Evolutionary conservation across 1,140 invertebrate genomes (phyloP).

Genomic region (Drosophila triauraria): DNA sequence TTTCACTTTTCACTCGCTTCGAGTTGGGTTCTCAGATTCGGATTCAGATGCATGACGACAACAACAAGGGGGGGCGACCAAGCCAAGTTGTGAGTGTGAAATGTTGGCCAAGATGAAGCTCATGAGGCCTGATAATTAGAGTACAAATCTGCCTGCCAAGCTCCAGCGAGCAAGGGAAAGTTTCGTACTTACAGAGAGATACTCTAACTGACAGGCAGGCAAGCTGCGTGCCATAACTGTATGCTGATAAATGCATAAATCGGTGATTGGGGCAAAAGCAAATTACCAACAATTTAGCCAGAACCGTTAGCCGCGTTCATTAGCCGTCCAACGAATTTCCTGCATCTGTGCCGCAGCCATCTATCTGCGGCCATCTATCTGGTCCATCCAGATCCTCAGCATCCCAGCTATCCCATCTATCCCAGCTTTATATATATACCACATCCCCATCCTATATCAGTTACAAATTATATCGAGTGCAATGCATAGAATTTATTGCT

Average conservation of each 20-base stretch:
- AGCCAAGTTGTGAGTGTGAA: conserved; percentile 64
- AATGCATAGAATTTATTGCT: conserved; percentile 83
- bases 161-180: conserved; percentile 74
- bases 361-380: conserved; percentile 51
- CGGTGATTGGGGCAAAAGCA: conserved; percentile 43
- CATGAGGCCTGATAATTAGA: conserved; percentile 70
- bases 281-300: conserved; percentile 77
- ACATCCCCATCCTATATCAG: conserved; percentile 44
- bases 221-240: conserved; percentile 69
- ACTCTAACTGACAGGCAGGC: neutral
- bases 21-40: conserved; percentile 60
- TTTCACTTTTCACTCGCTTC: conserved; percentile 70
- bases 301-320: conserved; percentile 75
- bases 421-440: conserved; percentile 7
- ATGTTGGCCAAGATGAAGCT: conserved; percentile 46
- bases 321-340: conserved; percentile 61
- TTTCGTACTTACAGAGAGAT: conserved; percentile 31
- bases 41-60: conserved; percentile 56
- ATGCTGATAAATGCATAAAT: conserved; percentile 77
- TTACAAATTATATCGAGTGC: conserved; percentile 78
- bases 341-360: conserved; percentile 49
- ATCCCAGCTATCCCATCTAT: conserved; percentile 4
- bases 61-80: neutral
- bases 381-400: conserved; percentile 21
- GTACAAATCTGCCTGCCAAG: conserved; percentile 70